Conservation (phyloP, 2,888 invertebrate genomes). For the Polydrusus pterygomalis region DNA sequence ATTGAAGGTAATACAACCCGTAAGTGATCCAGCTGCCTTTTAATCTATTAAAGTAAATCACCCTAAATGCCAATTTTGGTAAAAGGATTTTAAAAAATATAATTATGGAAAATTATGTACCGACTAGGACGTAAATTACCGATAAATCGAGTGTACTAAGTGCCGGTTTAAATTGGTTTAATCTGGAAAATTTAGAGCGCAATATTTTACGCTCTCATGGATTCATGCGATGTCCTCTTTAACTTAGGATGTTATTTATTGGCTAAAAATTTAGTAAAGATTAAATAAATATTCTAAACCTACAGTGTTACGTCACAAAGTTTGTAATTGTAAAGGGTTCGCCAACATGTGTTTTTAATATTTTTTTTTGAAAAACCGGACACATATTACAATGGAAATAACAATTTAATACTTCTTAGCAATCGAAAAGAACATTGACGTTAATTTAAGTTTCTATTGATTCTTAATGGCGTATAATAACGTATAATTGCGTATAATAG, state of each 20-base stretch:
- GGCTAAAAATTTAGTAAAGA: neutral
- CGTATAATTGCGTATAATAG: too few relatives aligned
- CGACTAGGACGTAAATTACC: constrained; percentile 26
- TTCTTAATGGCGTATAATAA: too few relatives aligned
- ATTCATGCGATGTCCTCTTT: constrained; percentile 31
- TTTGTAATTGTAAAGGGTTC: too few relatives aligned
- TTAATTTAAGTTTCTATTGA: too few relatives aligned
- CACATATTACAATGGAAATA: too few relatives aligned
- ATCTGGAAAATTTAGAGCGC: constrained; percentile 28
- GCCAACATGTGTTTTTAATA: too few relatives aligned
- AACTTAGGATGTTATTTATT: constrained; percentile 7
- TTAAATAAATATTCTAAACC: neutral
- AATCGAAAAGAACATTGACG: too few relatives aligned
- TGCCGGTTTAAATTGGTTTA: constrained; percentile 29
- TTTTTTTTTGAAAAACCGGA: too few relatives aligned
- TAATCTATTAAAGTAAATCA: constrained; percentile 29
- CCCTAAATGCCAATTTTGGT: constrained; percentile 28
- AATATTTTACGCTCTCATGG: constrained; percentile 25
- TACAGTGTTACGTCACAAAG: too few relatives aligned
- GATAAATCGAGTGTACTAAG: constrained; percentile 32
- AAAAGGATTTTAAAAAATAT: constrained; percentile 39
- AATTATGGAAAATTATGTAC: constrained; percentile 42
- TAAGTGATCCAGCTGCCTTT: constrained; percentile 24
- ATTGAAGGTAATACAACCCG: constrained; percentile 7
- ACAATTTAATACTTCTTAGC: too few relatives aligned